Percentiles rank a stretch among this genome's conserved stretches.
Conservation (phyloP, 23 tunicate species). For the Styela clava region DNA sequence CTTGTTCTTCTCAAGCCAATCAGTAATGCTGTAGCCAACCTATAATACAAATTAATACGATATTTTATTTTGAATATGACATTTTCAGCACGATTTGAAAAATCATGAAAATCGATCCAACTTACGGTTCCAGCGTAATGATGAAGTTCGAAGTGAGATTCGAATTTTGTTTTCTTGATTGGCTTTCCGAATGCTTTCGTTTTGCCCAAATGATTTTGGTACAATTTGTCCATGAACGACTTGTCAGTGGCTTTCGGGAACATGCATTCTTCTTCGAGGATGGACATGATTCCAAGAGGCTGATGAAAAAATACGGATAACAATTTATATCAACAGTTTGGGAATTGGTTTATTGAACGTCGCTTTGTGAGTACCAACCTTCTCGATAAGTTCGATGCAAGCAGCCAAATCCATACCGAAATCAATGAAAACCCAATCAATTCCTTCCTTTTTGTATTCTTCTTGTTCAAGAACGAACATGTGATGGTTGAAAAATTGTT, state of each 20-base stretch:
- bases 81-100: neutral
- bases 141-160: conserved; percentile 87
- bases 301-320: conserved; percentile 2
- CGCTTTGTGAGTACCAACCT: conserved; percentile 31
- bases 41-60: neutral
- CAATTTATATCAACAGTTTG: neutral
- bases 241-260: conserved; percentile 94
- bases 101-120: neutral
- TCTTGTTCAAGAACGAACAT: conserved; percentile 99
- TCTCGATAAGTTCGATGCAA: conserved; percentile 94
- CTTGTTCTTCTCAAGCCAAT: conserved; percentile 94
- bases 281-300: conserved; percentile 97
- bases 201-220: conserved; percentile 88
- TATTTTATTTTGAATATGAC: neutral
- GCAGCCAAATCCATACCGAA: conserved; percentile 99
- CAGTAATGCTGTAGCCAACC: conserved; percentile 89
- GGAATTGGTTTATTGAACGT: neutral
- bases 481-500: conserved; percentile 99
- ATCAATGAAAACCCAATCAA: conserved; percentile 97
- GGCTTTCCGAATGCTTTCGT: conserved; percentile 90
- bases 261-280: conserved; percentile 98
- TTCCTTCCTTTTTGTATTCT: conserved; percentile 98
- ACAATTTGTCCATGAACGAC: conserved; percentile 85
- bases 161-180: conserved; percentile 72
- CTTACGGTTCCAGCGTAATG: conserved; percentile 97